phyloP scores from a whole-genome alignment of 2,113 vertebrate species.

The Equus quagga region DNA sequence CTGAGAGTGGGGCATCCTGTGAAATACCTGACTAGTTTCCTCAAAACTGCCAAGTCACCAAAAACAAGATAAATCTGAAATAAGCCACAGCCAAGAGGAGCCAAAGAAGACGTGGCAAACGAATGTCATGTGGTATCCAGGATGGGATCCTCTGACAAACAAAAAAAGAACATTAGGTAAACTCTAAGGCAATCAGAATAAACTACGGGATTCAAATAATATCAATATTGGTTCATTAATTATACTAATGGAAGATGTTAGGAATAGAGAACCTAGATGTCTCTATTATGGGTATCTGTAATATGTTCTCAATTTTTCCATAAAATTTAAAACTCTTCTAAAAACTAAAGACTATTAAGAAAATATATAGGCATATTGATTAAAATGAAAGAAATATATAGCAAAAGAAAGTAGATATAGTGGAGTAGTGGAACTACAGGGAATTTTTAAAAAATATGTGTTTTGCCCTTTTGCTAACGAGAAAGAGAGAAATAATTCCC shows the following conservation, averaged over 20 bases:
- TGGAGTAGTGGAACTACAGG: not conserved
- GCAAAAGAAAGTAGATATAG: not conserved
- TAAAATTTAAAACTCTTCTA: not conserved
- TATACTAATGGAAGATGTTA: not conserved
- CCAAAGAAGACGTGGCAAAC: not conserved
- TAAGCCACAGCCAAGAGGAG: not conserved
- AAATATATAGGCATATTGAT: not conserved
- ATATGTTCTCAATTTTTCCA: not conserved
- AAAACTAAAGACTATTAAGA: not conserved
- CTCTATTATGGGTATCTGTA: not conserved
- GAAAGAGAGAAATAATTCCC: not conserved
- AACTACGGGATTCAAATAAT: not conserved
- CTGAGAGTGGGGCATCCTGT: accelerated
- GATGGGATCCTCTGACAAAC: not conserved
- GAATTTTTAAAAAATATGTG: not conserved
- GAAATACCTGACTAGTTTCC: not conserved
- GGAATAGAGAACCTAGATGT: not conserved
- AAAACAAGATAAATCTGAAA: not conserved
- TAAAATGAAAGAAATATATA: not conserved
- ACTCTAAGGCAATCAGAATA: not conserved
- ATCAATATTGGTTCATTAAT: not conserved
- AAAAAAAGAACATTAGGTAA: not conserved
- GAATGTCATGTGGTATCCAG: not conserved
- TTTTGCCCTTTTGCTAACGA: not conserved
- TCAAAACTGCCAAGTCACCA: not conserved